A percentile compares a stretch with the other conserved stretches of the same genome.
Evolutionary conservation across 2,113 vertebrate genomes (phyloP).

Genomic region (Nerophis ophidion): DNA sequence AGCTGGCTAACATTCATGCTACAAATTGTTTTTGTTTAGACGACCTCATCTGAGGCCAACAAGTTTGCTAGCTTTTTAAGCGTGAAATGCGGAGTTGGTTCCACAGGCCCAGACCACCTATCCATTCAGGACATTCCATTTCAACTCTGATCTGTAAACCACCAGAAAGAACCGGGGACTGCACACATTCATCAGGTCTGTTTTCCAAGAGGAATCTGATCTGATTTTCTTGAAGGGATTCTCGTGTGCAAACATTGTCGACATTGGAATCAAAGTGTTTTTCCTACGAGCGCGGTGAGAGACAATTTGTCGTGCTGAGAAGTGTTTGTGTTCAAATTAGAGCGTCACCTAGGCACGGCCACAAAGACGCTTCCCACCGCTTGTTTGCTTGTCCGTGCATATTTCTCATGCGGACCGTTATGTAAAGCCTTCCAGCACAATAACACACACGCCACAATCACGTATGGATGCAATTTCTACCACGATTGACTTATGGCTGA

Average conservation of each 20-base stretch:
- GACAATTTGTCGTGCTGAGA: constrained; percentile 42
- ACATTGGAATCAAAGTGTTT: constrained; percentile 27
- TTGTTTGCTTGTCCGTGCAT: constrained; percentile 37
- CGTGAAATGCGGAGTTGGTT: too few species aligned
- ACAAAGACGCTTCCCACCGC: constrained; percentile 33
- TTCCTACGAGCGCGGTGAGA: constrained; percentile 33
- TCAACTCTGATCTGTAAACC: too few species aligned
- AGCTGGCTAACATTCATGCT: too few species aligned
- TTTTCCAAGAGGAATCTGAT: constrained; percentile 6
- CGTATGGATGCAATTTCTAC: too few species aligned
- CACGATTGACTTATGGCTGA: too few species aligned
- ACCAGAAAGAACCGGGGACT: too few species aligned
- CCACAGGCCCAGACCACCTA: too few species aligned
- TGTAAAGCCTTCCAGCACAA: background rate
- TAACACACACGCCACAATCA: too few species aligned
- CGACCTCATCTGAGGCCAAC: too few species aligned
- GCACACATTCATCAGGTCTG: background rate
- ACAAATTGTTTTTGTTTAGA: too few species aligned
- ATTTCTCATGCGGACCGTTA: constrained; percentile 42
- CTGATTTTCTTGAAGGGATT: constrained; percentile 4
- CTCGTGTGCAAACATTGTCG: constrained; percentile 26
- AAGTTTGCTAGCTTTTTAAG: too few species aligned
- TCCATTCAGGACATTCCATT: too few species aligned
- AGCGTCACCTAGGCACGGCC: constrained; percentile 38
- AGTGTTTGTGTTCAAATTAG: constrained; percentile 48